A percentile compares a stretch with the other conserved stretches of the same genome.
Conservation (phyloP, 2,797 vertebrate genomes). For the Hydrophis major region DNA sequence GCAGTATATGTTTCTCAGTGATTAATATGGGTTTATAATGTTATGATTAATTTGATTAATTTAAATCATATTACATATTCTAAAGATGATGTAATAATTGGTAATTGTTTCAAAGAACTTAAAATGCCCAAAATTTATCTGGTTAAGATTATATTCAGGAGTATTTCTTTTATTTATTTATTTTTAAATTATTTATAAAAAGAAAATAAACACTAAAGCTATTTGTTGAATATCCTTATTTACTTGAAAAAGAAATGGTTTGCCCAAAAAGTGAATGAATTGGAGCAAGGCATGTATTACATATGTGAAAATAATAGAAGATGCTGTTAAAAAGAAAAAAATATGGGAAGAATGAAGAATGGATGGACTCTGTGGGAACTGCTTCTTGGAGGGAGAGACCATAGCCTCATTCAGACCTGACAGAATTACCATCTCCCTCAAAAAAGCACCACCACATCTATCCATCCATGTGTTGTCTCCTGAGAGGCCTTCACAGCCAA, state of each 20-base stretch:
- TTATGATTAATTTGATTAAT: constrained; percentile 36
- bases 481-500: background rate
- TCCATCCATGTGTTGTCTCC: background rate
- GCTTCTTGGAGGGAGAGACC: background rate
- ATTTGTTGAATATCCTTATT: background rate
- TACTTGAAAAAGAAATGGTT: background rate
- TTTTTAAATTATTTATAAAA: background rate
- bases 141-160: constrained; percentile 10
- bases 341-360: background rate
- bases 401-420: background rate
- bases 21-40: constrained; percentile 35
- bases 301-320: background rate
- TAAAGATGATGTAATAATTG: background rate
- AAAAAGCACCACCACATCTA: background rate
- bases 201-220: background rate
- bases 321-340: background rate
- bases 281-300: background rate
- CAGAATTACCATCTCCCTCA: background rate
- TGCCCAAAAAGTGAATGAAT: too few species aligned
- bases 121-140: background rate
- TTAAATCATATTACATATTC: constrained; percentile 21
- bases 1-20: constrained; percentile 30
- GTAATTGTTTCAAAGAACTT: background rate
- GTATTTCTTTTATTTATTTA: background rate
- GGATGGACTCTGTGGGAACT: background rate